phyloP scores from a whole-genome alignment of 2,797 vertebrate species.

The Epinephelus awoara region DNA sequence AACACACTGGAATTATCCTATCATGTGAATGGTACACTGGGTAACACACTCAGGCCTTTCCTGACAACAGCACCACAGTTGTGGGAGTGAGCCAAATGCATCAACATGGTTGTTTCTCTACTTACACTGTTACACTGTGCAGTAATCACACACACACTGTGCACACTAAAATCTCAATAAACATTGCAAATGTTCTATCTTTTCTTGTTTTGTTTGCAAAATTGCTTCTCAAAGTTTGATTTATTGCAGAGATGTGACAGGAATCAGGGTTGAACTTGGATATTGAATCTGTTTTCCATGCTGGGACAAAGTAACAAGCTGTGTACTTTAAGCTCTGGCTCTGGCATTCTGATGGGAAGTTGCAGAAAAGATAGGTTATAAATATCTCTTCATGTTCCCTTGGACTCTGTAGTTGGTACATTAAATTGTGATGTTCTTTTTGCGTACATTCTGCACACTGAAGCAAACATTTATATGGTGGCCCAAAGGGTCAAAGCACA shows the following conservation, averaged over 20 bases:
- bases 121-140: not conserved
- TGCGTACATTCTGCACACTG: constrained; percentile 8
- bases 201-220: constrained; percentile 5
- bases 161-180: constrained; percentile 4
- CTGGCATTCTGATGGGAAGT: constrained; percentile 38
- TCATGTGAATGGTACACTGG: constrained; percentile 3
- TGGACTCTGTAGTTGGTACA: constrained; percentile 1
- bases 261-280: constrained; percentile 33
- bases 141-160: constrained; percentile 12
- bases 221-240: not conserved
- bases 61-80: constrained; percentile 7
- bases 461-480: not conserved
- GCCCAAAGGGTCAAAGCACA: too few species aligned
- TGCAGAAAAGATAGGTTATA: constrained; percentile 44
- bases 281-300: constrained; percentile 37
- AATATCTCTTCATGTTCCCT: constrained; percentile 34
- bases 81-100: constrained; percentile 6
- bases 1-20: constrained; percentile 2
- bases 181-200: not conserved
- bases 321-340: constrained; percentile 40
- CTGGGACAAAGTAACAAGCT: constrained; percentile 26
- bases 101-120: constrained; percentile 4
- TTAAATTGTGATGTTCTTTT: constrained; percentile 1
- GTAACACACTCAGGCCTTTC: not conserved
- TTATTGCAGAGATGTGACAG: constrained; percentile 40